These are phyloP conservation scores for Aspidoscelis tigris DNA, from an alignment of 2,113 vertebrate genomes.

Conservation along the genomic window DNA sequence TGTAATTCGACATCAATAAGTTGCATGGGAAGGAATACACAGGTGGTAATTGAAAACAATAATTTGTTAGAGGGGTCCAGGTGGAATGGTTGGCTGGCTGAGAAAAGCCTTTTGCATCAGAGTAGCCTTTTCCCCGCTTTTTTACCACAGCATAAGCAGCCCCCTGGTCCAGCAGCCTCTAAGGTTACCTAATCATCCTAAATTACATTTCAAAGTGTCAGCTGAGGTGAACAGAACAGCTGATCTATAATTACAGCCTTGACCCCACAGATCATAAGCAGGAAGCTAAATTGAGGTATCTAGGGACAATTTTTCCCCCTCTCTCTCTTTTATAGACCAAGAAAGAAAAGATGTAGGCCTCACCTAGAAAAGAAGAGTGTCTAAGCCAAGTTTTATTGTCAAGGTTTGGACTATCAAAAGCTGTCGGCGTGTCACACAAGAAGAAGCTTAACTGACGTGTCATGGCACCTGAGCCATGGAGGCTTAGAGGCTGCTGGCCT, in stretches of 20 bases:
- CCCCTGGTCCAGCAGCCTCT: neutral
- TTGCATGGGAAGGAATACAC: slow-evolving; percentile 85
- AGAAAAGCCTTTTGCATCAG: slow-evolving; percentile 59
- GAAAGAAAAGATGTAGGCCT: neutral
- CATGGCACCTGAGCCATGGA: neutral
- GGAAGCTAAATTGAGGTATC: neutral
- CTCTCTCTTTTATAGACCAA: neutral
- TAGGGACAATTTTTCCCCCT: neutral
- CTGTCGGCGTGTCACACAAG: neutral
- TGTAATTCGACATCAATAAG: slow-evolving; percentile 88
- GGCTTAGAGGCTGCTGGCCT: too few relatives aligned
- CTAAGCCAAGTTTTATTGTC: neutral
- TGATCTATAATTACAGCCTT: neutral
- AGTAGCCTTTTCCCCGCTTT: slow-evolving; percentile 28
- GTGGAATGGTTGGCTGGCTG: slow-evolving; percentile 79
- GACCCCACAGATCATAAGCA: neutral
- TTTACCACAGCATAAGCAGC: slow-evolving; percentile 25
- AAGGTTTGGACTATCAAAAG: neutral
- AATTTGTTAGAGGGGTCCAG: slow-evolving; percentile 81
- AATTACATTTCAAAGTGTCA: slow-evolving; percentile 32
- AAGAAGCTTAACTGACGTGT: neutral
- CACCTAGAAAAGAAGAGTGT: neutral
- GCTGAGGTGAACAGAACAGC: neutral
- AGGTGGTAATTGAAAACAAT: slow-evolving; percentile 87
- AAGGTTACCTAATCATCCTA: slow-evolving; percentile 12